Evolutionary conservation across 2,888 invertebrate species (phyloP).

Genomic region (Rhyacophila evoluta): DNA sequence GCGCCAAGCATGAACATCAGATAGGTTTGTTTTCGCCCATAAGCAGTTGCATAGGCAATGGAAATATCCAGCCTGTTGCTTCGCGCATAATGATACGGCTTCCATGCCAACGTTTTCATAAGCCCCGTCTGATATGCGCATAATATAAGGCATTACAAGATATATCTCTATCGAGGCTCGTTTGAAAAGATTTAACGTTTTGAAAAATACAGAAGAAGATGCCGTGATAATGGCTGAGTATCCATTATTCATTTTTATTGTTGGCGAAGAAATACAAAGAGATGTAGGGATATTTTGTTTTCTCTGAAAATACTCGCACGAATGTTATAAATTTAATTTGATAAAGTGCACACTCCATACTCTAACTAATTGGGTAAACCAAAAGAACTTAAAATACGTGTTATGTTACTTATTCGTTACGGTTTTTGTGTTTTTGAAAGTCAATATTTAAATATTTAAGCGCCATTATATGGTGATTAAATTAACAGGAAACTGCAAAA

Average conservation of each 20-base stretch:
- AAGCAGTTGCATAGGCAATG: slow-evolving; percentile 53
- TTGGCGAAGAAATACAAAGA: slow-evolving; percentile 5
- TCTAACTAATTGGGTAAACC: not conserved
- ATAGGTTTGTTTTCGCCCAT: slow-evolving; percentile 42
- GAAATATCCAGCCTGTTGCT: slow-evolving; percentile 53
- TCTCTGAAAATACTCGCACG: not conserved
- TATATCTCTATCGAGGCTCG: slow-evolving; percentile 31
- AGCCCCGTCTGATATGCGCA: slow-evolving; percentile 28
- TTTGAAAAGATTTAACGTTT: slow-evolving; percentile 35
- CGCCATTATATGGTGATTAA: too few relatives aligned
- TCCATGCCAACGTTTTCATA: slow-evolving; percentile 10
- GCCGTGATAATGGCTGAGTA: slow-evolving; percentile 37
- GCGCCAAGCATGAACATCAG: slow-evolving; percentile 24
- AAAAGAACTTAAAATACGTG: too few relatives aligned
- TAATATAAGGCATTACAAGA: slow-evolving; percentile 30
- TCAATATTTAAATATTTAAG: too few relatives aligned
- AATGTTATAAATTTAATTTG: slow-evolving; percentile 10
- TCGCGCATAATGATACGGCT: slow-evolving; percentile 49
- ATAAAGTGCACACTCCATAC: not conserved
- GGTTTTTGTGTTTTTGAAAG: too few relatives aligned
- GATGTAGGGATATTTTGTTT: slow-evolving; percentile 27
- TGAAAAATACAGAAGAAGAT: slow-evolving; percentile 28
- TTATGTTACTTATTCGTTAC: too few relatives aligned
- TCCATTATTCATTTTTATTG: slow-evolving; percentile 45
- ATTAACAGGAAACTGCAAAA: too few relatives aligned